phyloP scores from a whole-genome alignment of 2,797 vertebrate species.

The Peromyscus attwateri region DNA sequence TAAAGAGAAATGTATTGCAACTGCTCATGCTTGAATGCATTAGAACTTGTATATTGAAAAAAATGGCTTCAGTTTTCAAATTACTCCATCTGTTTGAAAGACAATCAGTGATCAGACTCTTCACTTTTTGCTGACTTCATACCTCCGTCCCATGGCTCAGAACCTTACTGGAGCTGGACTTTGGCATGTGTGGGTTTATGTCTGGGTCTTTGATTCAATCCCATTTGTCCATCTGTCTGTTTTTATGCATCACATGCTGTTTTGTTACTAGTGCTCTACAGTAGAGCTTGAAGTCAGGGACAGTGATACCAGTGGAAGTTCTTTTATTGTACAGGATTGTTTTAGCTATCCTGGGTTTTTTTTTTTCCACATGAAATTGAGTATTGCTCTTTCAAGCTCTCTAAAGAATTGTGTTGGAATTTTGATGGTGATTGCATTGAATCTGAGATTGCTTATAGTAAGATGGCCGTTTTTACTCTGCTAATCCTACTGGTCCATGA shows the following conservation, averaged over 20 bases:
- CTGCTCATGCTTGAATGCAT: not conserved
- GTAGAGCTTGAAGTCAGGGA: not conserved
- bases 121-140: not conserved
- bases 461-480: too few species aligned
- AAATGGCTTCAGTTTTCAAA: not conserved
- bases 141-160: not conserved
- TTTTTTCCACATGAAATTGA: not conserved
- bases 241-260: not conserved
- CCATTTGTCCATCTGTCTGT: not conserved
- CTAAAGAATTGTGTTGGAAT: not conserved
- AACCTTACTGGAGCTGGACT: not conserved
- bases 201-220: not conserved
- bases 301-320: not conserved
- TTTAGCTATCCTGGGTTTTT: not conserved
- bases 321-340: not conserved
- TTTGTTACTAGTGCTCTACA: not conserved
- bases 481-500: too few species aligned
- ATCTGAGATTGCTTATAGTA: not conserved
- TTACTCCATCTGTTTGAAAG: not conserved
- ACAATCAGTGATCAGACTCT: not conserved
- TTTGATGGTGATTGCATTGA: not conserved
- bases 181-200: not conserved
- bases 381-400: not conserved
- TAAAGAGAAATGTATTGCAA: not conserved
- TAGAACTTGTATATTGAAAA: not conserved